phyloP scores from a whole-genome alignment of 2,888 invertebrate species.

The Tridacna gigas region DNA sequence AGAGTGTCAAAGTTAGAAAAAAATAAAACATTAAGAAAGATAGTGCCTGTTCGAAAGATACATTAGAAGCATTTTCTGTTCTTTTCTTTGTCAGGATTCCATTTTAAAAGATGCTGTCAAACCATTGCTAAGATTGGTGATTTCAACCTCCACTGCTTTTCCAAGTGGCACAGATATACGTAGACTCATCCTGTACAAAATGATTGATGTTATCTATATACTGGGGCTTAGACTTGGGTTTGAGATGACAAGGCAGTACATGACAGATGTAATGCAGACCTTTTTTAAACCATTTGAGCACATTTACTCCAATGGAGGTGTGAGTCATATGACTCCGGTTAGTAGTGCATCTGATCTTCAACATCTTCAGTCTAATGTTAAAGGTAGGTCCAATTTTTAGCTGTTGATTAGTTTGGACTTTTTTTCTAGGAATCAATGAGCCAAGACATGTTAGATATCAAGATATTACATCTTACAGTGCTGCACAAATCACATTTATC shows the following conservation, averaged over 20 bases:
- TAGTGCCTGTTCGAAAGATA: too few relatives aligned
- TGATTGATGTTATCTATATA: slow-evolving; percentile 92
- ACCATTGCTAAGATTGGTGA: slow-evolving; percentile 92
- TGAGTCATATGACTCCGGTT: slow-evolving; percentile 15
- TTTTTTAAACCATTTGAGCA: slow-evolving; percentile 83
- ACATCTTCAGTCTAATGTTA: slow-evolving; percentile 1
- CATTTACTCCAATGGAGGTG: slow-evolving; percentile 38
- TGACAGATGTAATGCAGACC: slow-evolving; percentile 81
- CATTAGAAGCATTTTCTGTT: background rate
- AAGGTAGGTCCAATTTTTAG: background rate
- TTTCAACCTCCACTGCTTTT: slow-evolving; percentile 92
- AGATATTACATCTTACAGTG: too few relatives aligned
- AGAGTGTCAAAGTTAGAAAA: too few relatives aligned
- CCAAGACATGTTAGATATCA: too few relatives aligned
- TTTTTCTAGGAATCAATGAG: too few relatives aligned
- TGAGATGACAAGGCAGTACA: slow-evolving; percentile 85
- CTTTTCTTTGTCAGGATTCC: slow-evolving; percentile 88
- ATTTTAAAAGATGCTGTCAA: slow-evolving; percentile 93
- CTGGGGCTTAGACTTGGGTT: slow-evolving; percentile 86
- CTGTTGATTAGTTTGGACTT: background rate
- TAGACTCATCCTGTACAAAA: slow-evolving; percentile 91
- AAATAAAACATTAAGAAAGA: too few relatives aligned
- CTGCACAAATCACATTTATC: too few relatives aligned
- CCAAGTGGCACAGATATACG: slow-evolving; percentile 92
- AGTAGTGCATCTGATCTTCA: slow-evolving; percentile 11